Base-by-base conservation (phyloP, 2,113 vertebrate genomes). In the Manacus vitellinus region DNA sequence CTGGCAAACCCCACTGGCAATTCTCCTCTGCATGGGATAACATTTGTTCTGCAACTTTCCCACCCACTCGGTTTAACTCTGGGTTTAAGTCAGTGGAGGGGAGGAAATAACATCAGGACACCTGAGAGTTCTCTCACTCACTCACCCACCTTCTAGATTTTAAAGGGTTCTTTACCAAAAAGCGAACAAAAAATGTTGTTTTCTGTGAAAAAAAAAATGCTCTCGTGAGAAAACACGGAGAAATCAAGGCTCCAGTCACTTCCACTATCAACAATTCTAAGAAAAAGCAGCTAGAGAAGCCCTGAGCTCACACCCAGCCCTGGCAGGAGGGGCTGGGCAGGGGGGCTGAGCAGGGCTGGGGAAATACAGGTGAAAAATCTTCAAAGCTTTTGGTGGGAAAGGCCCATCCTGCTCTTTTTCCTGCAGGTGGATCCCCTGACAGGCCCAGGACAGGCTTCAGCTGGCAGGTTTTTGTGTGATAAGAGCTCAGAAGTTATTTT, bases 341-440 rank as follows among this genome's bases (percentile, higher is more conserved):
- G 17, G 18, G 7, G 8, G 18, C 16, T 8, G 3, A 46, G 37
- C 31, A 35, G 47, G 5, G 21, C 68, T 9, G 7, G 27, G 0
- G 16, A 22, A 27, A 52, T 52, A 9, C 51, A 52, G 51, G 25
- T 14, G 51, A 52, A 52, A 52, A 25, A 52, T 52, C 46, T 66
- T 39, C 55, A 12, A 12, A 25, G 2, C 31, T 10, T 33, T 5
- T 0, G 0, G 7, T 17, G 8, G 30, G 8, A 11, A 78, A 41
- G 11, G 2, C 12, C 43, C 14, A 6, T 3, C n/a, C 75, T 28
- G 0, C 20, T 46, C 30, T 22, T 11, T 67, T 52, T 39, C 46
- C 28, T 10, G 80, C 87, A 75, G 89, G 75, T 72, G 75, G 51
- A 35, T 55, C 71, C 55, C 68, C 2, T 41, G 1, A 21, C 67